Conservation (phyloP, 2,113 vertebrate genomes). For the Neoarius graeffei region DNA sequence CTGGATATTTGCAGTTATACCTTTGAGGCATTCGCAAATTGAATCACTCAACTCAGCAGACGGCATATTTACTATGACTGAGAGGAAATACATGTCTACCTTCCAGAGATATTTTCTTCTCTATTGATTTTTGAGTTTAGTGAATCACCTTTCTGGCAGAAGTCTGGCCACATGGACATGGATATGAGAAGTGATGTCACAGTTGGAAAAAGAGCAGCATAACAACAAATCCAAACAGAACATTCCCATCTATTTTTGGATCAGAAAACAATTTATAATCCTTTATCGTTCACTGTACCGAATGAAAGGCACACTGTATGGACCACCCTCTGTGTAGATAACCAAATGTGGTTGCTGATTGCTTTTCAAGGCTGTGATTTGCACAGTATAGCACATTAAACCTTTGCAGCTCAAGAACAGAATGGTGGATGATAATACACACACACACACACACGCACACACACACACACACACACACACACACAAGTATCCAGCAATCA, state of each 20-base stretch:
- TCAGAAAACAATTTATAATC: neutral
- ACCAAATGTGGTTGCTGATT: slow-evolving; percentile 31
- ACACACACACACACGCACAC: slow-evolving; percentile 34
- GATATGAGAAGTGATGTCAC: neutral
- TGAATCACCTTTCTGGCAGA: slow-evolving; percentile 3
- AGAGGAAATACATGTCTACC: slow-evolving; percentile 10
- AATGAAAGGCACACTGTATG: slow-evolving; percentile 36
- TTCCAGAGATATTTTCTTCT: slow-evolving; percentile 41
- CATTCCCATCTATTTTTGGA: neutral
- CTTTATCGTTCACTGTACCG: neutral
- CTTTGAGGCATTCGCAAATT: slow-evolving; percentile 36
- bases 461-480: slow-evolving; percentile 37
- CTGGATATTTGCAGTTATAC: slow-evolving; percentile 25
- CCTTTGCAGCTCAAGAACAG: slow-evolving; percentile 32
- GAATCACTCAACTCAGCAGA: neutral
- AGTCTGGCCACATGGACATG: neutral
- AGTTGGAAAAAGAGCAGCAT: neutral
- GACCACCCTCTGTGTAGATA: slow-evolving; percentile 22
- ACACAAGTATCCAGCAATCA: slow-evolving; percentile 17
- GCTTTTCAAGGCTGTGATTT: slow-evolving; percentile 32
- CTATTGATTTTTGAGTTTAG: slow-evolving; percentile 46
- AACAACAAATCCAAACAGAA: neutral
- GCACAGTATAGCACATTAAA: slow-evolving; percentile 26
- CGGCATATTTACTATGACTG: neutral
- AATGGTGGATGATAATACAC: slow-evolving; percentile 39